Base-by-base conservation (phyloP, 2,797 vertebrate species). In the Selene dorsalis region DNA sequence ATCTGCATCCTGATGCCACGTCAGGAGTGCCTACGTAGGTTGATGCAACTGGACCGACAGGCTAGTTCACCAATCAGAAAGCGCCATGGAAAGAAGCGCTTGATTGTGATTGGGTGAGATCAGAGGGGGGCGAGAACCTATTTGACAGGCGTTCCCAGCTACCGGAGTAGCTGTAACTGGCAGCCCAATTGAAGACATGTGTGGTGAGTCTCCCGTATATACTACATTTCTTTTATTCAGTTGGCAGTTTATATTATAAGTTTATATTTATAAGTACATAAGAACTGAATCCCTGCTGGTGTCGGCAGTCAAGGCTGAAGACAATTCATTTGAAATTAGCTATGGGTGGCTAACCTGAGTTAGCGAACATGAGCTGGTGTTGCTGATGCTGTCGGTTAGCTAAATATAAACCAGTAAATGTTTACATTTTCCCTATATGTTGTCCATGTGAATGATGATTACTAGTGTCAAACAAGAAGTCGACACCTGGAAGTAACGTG, bases 1-100 rank as follows among this genome's bases (percentile, higher is more conserved):
- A 69, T 73, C 35, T 57, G 56, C 65, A 89, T 93, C 90, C 89
- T 93, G 85, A 56, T 94, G 94, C 95, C 94, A 96, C 94, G 95
- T 96, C 93, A 94, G 77, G 64, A 73, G 8, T 70, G 66, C 59
- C 50, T 71, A 45, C 73, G 89, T 93, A 18, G 8, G 28, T 61
- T 61, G 76, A 69, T 64, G 26, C 22, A 4, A 3, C 30, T 3
- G 56, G 83, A 94, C 10, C 79, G 91, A 87, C 89, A 83, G 73
- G 35, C 1, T 0, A 0, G 3, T 69, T 4, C 26, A 32, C 94
- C 93, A 96, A 94, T 95, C 65, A 87, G 18, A 84, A 4, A 3
- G 16, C 50, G 28, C 20, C 22, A 41, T 64, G 28, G 10, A 73
- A 66, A 70, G 18, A 22, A 38, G 45, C 20, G 47, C 70, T 80